Conservation (phyloP, 2,113 vertebrate genomes). For the Atractosteus spatula region DNA sequence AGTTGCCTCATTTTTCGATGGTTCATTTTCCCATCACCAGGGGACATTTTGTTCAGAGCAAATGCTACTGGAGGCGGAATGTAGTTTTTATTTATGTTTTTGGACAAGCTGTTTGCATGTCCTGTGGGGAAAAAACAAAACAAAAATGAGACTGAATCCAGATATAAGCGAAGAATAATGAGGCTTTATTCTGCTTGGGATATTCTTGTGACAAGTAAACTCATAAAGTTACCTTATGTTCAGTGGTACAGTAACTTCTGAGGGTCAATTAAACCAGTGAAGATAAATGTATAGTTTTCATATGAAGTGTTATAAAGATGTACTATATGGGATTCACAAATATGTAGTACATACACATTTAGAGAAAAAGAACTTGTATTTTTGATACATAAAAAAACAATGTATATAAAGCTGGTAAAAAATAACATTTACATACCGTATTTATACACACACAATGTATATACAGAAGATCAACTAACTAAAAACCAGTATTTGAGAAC, state of each 20-base stretch:
- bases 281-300: neutral
- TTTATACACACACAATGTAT: neutral
- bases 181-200: conserved; percentile 10
- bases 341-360: neutral
- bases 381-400: neutral
- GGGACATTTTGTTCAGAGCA: neutral
- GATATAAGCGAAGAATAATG: conserved; percentile 15
- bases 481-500: neutral
- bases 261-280: neutral
- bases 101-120: conserved; percentile 11
- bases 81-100: conserved; percentile 12
- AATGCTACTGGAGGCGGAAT: conserved; percentile 3
- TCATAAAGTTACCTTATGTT: neutral
- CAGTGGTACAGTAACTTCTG: neutral
- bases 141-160: neutral
- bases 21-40: neutral
- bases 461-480: no score
- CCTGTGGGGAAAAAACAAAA: neutral
- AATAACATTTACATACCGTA: neutral
- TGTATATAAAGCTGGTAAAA: neutral
- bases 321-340: neutral
- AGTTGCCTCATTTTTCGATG: neutral
- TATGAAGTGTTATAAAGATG: no score
- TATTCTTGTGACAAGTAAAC: neutral
- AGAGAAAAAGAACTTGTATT: neutral